Evolutionary conservation across 1,140 invertebrate genomes (phyloP), one percentile per base, ranked within the genome.

Genomic region (Drosophila nasuta): DNA sequence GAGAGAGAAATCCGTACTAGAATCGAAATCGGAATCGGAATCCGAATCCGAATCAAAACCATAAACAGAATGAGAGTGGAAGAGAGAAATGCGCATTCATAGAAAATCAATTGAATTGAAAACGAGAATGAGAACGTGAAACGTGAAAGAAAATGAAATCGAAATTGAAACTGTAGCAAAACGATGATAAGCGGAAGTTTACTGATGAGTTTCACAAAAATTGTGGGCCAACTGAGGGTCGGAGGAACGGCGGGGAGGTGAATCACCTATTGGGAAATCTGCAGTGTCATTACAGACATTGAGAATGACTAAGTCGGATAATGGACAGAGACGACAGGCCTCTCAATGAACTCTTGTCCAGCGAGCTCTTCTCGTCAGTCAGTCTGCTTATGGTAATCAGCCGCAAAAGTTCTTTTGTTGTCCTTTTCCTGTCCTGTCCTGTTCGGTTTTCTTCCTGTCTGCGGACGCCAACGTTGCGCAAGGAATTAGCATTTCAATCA

Each of bases 401-500:
- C 51, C 45, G 5, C 45, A 57, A 65, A 45, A 67, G 65, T 67
- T 64, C 52, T 59, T 75, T 78, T 77, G 62, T 69, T 52, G 65
- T 77, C 67, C 71, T 63, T 25, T 65, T 35, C 41, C 35, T 30
- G 49, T 54, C n/a, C 30, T 7, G 20, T 45, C 35, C 8, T 20
- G 3, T 41, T 41, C 38, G 56, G 56, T 38, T 35, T 4, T 43
- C 48, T 28, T 11, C 10, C 17, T 20, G 15, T 48, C 10, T 30
- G 57, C n/a, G 20, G 5, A 25, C 20, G 57, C 6, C 41, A 8
- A 17, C 10, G 45, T 20, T 48, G 28, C 7, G 15, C 7, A 49
- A 64, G 48, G 82, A 88, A 87, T 87, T 87, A 87, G 85, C 83
- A 87, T 87, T 87, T 87, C 83, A 87, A 87, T 87, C 83, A 87